Evolutionary conservation across 2,797 vertebrate species (phyloP), one percentile per base, ranked within the genome.

Genomic region (Brotula barbata): DNA sequence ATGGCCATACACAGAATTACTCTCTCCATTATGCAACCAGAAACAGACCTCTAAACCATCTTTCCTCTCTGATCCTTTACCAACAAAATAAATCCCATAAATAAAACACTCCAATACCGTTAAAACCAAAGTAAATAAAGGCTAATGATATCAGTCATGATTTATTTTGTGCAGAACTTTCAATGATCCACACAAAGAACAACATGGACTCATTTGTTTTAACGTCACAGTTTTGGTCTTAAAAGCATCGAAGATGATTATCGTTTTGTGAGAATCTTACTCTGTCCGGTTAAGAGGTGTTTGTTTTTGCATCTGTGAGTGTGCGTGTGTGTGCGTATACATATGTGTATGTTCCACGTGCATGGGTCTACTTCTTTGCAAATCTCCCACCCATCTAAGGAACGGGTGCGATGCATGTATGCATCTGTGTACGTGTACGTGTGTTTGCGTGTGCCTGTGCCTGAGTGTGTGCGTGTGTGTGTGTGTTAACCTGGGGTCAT

Each of bases 401-500:
- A 47, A 47, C 50, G 52, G 22, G 43, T 48, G 51, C 43, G 42
- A 22, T 67, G 40, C 14, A 22, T 42, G 15, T 45, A 31, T 54
- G 21, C 10, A 13, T 50, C 34, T 59, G 50, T 48, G 61, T 53
- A 31, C 20, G 17, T 62, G 56, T 22, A 14, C 55, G 10, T 50
- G 50, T 56, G 45, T 65, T 31, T 19, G 64, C 70, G 47, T 81
- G 58, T 76, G 50, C 49, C 55, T 62, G 58, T 55, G 64, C 25
- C 21, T 67, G 42, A 52, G 58, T 47, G 53, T 20, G 48, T 75
- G 74, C 78, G 77, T 84, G 62, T 74, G 62, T 84, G 65, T 68
- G 66, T 73, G 72, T 59, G 69, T 77, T 81, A 33, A 83, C 73
- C 80, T 74, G 81, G 61, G 76, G 77, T 83, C 72, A 65, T 91